Percentiles rank a stretch among this genome's conserved stretches.
Conservation (phyloP, 2,113 vertebrate genomes). For the Megalops atlanticus region DNA sequence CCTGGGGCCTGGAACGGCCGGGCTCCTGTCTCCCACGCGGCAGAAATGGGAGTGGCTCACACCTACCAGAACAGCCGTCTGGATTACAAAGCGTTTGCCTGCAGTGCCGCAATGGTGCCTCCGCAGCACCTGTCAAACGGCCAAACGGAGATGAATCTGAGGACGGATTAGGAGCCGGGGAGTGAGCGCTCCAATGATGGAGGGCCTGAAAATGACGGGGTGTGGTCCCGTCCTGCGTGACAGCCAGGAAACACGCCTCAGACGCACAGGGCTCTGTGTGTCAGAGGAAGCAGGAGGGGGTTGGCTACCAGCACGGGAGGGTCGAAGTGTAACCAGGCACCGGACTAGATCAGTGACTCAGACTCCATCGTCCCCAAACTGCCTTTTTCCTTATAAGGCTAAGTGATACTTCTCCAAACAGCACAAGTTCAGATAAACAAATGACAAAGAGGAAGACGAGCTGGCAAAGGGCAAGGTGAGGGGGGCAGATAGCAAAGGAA, state of each 20-base stretch:
- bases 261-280: background rate
- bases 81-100: background rate
- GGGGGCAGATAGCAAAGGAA: background rate
- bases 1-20: background rate
- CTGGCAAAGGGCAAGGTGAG: conserved; percentile 21
- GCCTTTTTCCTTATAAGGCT: conserved; percentile 65
- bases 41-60: background rate
- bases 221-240: background rate
- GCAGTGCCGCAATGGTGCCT: background rate
- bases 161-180: background rate
- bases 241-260: background rate
- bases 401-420: conserved; percentile 40
- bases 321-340: conserved; percentile 55
- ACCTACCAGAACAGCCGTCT: background rate
- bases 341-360: conserved; percentile 54
- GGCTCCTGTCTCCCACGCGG: background rate
- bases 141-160: background rate
- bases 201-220: background rate
- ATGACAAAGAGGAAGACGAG: conserved; percentile 40
- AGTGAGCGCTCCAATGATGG: background rate
- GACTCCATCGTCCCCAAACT: conserved; percentile 46
- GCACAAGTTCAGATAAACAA: conserved; percentile 44
- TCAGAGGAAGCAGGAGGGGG: background rate
- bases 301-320: background rate
- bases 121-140: background rate